These are phyloP conservation scores for Tribolium castaneum DNA, from an alignment of 1,140 invertebrate species.

Conservation along the genomic window DNA sequence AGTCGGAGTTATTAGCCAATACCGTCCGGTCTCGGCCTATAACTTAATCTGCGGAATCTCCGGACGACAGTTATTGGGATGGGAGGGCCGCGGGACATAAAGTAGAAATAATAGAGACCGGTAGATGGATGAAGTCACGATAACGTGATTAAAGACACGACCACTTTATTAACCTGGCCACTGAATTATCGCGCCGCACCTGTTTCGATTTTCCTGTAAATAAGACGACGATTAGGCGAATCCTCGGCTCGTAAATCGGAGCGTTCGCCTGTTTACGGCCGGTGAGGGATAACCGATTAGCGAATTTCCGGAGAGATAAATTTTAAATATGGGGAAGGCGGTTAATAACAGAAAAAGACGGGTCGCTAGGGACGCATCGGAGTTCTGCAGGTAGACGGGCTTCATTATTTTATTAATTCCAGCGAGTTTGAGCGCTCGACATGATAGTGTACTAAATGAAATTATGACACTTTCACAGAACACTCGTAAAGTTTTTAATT, in stretches of 20 bases:
- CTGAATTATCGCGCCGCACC: conserved; percentile 39
- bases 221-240: background rate
- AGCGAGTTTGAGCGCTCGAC: background rate
- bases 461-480: background rate
- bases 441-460: background rate
- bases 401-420: conserved; percentile 22
- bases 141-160: conserved; percentile 45
- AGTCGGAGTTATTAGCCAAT: conserved; percentile 29
- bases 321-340: conserved; percentile 9
- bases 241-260: conserved; percentile 3
- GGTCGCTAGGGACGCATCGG: background rate
- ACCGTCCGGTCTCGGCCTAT: conserved; percentile 15
- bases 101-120: conserved; percentile 43
- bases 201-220: conserved; percentile 24
- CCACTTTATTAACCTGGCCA: conserved; percentile 42
- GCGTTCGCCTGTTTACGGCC: conserved; percentile 24
- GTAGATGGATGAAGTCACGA: conserved; percentile 43
- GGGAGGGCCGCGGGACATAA: conserved; percentile 35
- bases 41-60: conserved; percentile 41
- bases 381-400: conserved; percentile 7
- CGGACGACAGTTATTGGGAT: conserved; percentile 29
- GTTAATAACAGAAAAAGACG: conserved; percentile 7
- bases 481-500: background rate
- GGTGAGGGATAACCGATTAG: background rate
- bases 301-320: background rate